These are phyloP conservation scores for Tamandua tetradactyla DNA, from an alignment of 2,797 vertebrate species.

Conservation along the genomic window DNA sequence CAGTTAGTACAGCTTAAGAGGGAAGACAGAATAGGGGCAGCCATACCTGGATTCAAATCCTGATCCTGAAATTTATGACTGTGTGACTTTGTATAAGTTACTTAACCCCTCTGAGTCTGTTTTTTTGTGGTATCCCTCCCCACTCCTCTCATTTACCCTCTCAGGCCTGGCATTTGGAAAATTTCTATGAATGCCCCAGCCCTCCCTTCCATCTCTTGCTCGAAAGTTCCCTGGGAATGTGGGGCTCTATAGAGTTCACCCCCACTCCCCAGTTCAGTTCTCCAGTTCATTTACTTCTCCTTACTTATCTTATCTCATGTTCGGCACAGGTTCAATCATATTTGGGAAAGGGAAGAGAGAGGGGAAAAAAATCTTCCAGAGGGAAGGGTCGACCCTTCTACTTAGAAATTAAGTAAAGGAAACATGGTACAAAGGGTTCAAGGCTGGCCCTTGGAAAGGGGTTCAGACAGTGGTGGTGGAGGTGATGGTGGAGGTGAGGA, in stretches of 20 bases:
- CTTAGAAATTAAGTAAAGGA: background rate
- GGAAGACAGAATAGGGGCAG: background rate
- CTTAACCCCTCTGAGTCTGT: background rate
- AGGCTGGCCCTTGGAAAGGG: background rate
- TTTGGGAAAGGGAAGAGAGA: slow-evolving; percentile 15
- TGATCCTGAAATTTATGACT: background rate
- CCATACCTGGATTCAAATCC: background rate
- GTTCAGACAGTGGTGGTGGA: background rate
- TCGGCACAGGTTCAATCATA: background rate
- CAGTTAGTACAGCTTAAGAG: background rate
- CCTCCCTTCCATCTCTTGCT: background rate
- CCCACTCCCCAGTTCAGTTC: background rate
- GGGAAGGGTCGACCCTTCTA: background rate
- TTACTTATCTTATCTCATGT: background rate
- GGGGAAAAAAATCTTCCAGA: background rate
- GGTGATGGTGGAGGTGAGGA: too few relatives aligned
- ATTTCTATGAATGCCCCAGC: background rate
- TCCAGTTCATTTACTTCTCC: background rate
- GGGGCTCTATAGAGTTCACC: background rate
- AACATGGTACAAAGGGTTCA: rapidly evolving
- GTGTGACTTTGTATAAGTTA: background rate
- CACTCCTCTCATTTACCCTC: background rate
- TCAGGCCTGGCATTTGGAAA: background rate
- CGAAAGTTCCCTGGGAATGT: background rate
- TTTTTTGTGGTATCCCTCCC: background rate